Evolutionary conservation across 2,797 vertebrate species (phyloP).

Genomic region (Podarcis siculus): DNA sequence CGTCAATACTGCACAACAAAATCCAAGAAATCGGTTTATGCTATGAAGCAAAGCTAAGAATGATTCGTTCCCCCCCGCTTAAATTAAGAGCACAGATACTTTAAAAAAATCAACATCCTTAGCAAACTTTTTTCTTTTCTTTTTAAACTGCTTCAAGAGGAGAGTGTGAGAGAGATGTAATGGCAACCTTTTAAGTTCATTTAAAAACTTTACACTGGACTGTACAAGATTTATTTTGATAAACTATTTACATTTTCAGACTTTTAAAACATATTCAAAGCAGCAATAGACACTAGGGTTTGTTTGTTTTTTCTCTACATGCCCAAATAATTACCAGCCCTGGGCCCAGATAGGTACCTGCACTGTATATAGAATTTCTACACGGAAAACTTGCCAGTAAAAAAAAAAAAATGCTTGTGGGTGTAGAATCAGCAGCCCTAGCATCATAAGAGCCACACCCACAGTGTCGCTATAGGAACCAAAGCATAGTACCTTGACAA

Average conservation of each 20-base stretch:
- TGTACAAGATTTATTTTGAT: conserved; percentile 99
- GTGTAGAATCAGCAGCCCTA: conserved; percentile 82
- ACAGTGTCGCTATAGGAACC: conserved; percentile 91
- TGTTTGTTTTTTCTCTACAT: conserved; percentile 87
- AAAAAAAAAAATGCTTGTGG: conserved; percentile 86
- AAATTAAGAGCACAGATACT: conserved; percentile 72
- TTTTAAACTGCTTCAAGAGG: conserved; percentile 89
- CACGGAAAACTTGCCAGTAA: conserved; percentile 85
- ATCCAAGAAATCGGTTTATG: conserved; percentile 96
- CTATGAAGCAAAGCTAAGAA: conserved; percentile 92
- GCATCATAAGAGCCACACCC: conserved; percentile 83
- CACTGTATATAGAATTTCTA: conserved; percentile 88
- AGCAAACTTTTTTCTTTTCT: conserved; percentile 86
- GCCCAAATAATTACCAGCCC: conserved; percentile 93
- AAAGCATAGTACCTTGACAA: conserved; percentile 94
- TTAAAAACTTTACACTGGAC: conserved; percentile 99
- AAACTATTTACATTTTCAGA: conserved; percentile 99
- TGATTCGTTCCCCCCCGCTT: conserved; percentile 73
- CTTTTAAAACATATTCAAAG: conserved; percentile 97
- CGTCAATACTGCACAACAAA: conserved; percentile 99
- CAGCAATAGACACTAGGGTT: conserved; percentile 97
- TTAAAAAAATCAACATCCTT: conserved; percentile 87
- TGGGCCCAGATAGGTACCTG: conserved; percentile 92
- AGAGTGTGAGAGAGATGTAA: conserved; percentile 96
- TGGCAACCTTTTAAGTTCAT: conserved; percentile 96